Base-by-base conservation (phyloP, 1,140 invertebrate genomes). In the Homalodisca vitripennis region DNA sequence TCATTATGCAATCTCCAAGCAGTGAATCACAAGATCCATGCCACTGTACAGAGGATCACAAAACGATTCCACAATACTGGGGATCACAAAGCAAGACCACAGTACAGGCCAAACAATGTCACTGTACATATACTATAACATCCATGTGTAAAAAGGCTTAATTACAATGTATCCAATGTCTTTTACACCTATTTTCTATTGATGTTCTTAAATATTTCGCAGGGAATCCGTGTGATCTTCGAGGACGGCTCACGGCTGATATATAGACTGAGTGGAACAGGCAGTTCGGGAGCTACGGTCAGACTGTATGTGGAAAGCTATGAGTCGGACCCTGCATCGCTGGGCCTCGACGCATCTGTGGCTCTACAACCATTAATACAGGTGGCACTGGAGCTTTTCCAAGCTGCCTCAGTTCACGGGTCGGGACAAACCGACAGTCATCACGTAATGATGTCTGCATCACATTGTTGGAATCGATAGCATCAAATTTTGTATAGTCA, bases 251-350 rank as follows among this genome's bases (percentile, higher is more conserved):
- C 95, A 1, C 85, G 98, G 46, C 88, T 99, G 72, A 91, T 99
- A 67, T 91, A 92, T 79, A 87, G 98, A 57, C 84, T 99, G 51
- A 98, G 95, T 79, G 98, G 98, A 62, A 99, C 98, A 3, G 98
- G 98, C 71, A 98, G 95, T 79, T 92, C 91, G 68, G 97, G 98
- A 3, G 97, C 97, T 17, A 99, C 98, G 17, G 92, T 99, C 73
- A 87, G 98, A 66, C 76, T 99, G 26, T 99, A 99, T 78, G 88
- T 97, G 71, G 97, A 97, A 78, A 91, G 89, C 68, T 96, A 94
- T 79, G 92, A 94, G 74, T 84, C 84, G 41, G 87, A 89, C 74
- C 67, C 75, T 20, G 72, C 74, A 27, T 88, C 90, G 75, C 87
- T 91, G 53, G 76, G 82, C 13, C 83, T 86, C 41, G 88, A 92